Percentiles rank a stretch among this genome's conserved stretches.
Conservation (phyloP, 2,888 invertebrate genomes). For the Deilephila porcellus region DNA sequence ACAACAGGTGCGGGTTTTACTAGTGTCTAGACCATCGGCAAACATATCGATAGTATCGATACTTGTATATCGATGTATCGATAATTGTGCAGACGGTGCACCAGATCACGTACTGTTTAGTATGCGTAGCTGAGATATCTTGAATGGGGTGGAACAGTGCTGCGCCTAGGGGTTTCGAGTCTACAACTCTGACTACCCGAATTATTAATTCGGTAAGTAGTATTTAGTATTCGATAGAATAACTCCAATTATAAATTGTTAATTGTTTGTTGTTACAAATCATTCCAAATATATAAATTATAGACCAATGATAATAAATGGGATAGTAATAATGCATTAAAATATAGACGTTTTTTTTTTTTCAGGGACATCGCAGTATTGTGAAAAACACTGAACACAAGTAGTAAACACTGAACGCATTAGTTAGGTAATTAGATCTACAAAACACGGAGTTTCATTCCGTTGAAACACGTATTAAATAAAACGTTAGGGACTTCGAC, state of each 20-base stretch:
- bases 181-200: not conserved
- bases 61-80: conserved; percentile 11
- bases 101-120: conserved; percentile 19
- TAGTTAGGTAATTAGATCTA: not conserved
- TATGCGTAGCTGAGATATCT: conserved; percentile 15
- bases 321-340: too few relatives aligned
- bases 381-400: too few relatives aligned
- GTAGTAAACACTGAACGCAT: too few relatives aligned
- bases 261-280: too few relatives aligned
- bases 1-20: not conserved
- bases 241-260: not conserved
- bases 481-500: not conserved
- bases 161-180: conserved; percentile 13
- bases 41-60: conserved; percentile 2
- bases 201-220: conserved; percentile 15
- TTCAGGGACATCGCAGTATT: too few relatives aligned
- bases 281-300: too few relatives aligned
- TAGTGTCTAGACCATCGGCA: not conserved
- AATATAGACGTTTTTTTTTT: too few relatives aligned
- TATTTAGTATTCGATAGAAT: conserved; percentile 1
- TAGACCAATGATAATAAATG: too few relatives aligned
- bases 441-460: not conserved
- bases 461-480: not conserved
- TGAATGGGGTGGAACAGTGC: conserved; percentile 16
- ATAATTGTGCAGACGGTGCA: conserved; percentile 18